phyloP scores from a whole-genome alignment of 1,140 invertebrate species.

The Aplysia californica region DNA sequence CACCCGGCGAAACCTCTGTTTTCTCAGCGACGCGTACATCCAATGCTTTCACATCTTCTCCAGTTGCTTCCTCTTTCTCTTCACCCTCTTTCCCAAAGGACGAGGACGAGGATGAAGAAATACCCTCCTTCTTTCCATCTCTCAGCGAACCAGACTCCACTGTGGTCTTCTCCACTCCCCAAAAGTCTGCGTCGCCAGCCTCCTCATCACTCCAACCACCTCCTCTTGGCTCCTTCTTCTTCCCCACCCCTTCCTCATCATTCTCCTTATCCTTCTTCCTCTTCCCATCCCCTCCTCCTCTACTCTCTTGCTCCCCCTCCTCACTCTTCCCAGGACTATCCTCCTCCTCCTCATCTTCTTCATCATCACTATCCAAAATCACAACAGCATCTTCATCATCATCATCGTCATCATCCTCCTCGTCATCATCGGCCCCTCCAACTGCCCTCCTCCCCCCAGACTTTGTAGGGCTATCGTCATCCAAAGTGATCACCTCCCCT shows the following conservation, averaged over 20 bases:
- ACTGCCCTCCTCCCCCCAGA: not conserved
- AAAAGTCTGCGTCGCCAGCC: conserved; percentile 18
- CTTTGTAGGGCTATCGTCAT: not conserved
- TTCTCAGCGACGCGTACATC: too few species aligned
- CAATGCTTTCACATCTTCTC: not conserved
- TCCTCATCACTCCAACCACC: not conserved
- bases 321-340: conserved; percentile 6
- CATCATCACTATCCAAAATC: conserved; percentile 23
- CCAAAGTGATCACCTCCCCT: conserved; percentile 12
- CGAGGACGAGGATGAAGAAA: not conserved
- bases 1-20: too few species aligned
- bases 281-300: conserved; percentile 4
- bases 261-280: conserved; percentile 21
- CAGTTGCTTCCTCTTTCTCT: not conserved
- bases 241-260: not conserved
- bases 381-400: not conserved
- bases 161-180: conserved; percentile 16
- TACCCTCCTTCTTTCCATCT: not conserved
- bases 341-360: not conserved
- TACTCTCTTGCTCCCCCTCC: not conserved
- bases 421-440: not conserved
- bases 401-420: not conserved
- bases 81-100: too few species aligned
- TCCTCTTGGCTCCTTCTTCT: not conserved
- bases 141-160: not conserved